Percentiles rank a stretch among this genome's conserved stretches.
Evolutionary conservation across 2,797 vertebrate species (phyloP).

Genomic region (Tamandua tetradactyla): DNA sequence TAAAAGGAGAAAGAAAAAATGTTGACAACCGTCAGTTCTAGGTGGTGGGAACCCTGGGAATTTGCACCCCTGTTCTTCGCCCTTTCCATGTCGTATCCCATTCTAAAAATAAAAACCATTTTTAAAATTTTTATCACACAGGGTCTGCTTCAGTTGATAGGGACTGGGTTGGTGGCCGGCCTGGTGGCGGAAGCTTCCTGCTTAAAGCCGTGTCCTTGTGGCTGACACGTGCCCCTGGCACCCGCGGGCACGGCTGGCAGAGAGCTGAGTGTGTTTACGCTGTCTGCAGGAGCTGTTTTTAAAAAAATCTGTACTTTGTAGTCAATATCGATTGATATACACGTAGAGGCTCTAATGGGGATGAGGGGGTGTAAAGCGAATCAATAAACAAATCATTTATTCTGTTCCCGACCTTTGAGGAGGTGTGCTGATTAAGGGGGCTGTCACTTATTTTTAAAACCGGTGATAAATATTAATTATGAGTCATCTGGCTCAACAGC

Average conservation of each 20-base stretch:
- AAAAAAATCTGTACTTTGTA: not conserved
- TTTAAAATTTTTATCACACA: no score
- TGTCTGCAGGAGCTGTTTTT: not conserved
- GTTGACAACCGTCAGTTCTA: not conserved
- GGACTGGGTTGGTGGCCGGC: not conserved
- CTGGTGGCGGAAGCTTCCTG: not conserved
- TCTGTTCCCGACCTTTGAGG: conserved; percentile 37
- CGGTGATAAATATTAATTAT: conserved; percentile 68
- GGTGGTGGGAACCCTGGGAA: not conserved
- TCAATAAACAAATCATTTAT: conserved; percentile 53
- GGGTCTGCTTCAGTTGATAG: not conserved
- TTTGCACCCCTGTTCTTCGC: not conserved
- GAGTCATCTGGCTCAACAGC: not conserved
- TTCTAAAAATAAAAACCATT: not conserved
- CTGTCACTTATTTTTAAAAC: conserved; percentile 48
- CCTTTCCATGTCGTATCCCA: not conserved
- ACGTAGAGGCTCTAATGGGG: not conserved
- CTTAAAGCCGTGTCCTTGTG: not conserved
- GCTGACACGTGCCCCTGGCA: rapidly evolving
- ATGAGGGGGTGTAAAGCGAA: not conserved
- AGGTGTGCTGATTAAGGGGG: conserved; percentile 14
- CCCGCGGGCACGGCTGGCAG: not conserved
- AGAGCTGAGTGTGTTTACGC: not conserved
- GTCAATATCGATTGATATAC: conserved; percentile 22
- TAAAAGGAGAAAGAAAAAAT: not conserved